phyloP scores from a whole-genome alignment of 1,140 invertebrate genomes.

The Zeugodacus cucurbitae region DNA sequence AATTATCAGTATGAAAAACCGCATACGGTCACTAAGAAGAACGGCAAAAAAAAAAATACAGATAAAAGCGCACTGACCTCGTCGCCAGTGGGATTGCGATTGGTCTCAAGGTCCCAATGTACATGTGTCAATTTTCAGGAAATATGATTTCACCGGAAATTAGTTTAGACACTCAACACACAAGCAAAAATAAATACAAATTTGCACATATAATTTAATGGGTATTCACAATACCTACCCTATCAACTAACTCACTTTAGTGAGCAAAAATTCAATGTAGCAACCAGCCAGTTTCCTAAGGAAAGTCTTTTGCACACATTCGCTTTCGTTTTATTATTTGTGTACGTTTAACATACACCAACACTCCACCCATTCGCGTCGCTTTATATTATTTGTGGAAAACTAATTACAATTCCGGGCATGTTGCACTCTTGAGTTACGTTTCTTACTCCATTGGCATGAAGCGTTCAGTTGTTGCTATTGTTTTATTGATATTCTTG shows the following conservation, averaged over 20 bases:
- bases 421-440: slow-evolving; percentile 5
- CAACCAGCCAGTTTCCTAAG: background rate
- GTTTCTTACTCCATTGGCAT: background rate
- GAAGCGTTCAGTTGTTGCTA: background rate
- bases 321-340: background rate
- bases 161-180: background rate
- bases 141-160: background rate
- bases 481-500: background rate
- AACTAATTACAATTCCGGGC: slow-evolving; percentile 20
- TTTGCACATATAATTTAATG: background rate
- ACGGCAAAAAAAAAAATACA: background rate
- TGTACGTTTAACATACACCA: background rate
- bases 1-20: no score
- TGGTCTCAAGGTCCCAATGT: background rate
- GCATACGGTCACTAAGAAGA: no score
- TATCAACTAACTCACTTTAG: background rate
- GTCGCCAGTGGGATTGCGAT: background rate
- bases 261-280: background rate
- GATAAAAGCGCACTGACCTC: background rate
- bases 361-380: background rate
- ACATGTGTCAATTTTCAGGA: background rate
- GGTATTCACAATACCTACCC: background rate
- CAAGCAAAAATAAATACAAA: background rate
- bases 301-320: background rate
- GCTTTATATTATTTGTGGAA: background rate